A percentile compares a stretch with the other conserved stretches of the same genome.
phyloP scores from a whole-genome alignment of 2,888 invertebrate genomes.

The Deroplatys truncata region DNA sequence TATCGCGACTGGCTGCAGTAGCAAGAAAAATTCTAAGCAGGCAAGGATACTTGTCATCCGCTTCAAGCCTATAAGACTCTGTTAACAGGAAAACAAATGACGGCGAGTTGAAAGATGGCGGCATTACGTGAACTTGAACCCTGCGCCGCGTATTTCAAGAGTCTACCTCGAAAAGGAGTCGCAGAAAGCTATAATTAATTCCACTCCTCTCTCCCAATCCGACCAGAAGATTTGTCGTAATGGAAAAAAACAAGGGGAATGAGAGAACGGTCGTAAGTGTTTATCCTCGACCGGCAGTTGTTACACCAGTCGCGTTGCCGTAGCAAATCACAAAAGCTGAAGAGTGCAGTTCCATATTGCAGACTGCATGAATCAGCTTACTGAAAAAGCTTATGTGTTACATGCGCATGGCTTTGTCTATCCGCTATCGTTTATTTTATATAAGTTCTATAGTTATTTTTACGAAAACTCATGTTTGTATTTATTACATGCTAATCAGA shows the following conservation, averaged over 20 bases:
- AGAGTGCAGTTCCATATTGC: no score
- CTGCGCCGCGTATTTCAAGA: neutral
- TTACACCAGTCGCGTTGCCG: neutral
- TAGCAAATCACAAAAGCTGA: no score
- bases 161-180: neutral
- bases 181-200: neutral
- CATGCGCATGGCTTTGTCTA: no score
- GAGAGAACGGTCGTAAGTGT: neutral
- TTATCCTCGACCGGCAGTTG: neutral
- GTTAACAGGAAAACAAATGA: neutral
- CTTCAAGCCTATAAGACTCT: neutral
- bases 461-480: no score
- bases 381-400: no score
- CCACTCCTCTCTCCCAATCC: neutral
- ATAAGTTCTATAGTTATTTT: no score
- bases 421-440: no score
- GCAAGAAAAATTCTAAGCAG: neutral
- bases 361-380: no score
- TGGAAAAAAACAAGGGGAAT: neutral
- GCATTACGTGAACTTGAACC: neutral
- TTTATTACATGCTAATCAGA: no score
- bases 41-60: neutral
- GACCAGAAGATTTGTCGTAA: neutral
- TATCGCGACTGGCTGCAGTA: neutral
- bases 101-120: neutral